Evolutionary conservation across 2,888 invertebrate species (phyloP).

Genomic region (Pycnomerus fuliginosus): DNA sequence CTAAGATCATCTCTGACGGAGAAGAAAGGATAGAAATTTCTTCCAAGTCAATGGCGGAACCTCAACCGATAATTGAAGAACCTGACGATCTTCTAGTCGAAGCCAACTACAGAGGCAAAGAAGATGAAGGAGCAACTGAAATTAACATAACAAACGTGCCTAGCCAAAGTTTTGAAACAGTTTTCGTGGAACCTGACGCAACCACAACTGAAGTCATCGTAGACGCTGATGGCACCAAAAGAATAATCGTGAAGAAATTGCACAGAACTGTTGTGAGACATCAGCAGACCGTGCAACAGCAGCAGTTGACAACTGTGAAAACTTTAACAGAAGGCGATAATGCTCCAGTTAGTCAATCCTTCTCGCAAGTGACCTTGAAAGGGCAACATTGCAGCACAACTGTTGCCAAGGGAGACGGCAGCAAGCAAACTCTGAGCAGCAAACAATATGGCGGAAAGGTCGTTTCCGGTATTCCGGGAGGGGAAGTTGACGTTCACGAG

Average conservation of each 20-base stretch:
- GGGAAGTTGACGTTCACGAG: conserved; percentile 65
- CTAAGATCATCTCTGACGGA: conserved; percentile 63
- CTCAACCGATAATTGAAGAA: conserved; percentile 55
- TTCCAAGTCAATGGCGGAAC: conserved; percentile 57
- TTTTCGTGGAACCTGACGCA: conserved; percentile 79
- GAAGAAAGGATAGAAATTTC: conserved; percentile 73
- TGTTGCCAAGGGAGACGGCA: conserved; percentile 61
- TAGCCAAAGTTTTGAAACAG: conserved; percentile 73
- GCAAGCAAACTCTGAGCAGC: conserved; percentile 62
- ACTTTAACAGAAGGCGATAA: conserved; percentile 58
- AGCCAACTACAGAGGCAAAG: conserved; percentile 68
- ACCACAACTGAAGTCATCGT: conserved; percentile 80
- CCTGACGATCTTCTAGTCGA: conserved; percentile 63
- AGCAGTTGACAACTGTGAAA: conserved; percentile 59
- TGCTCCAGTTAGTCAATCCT: conserved; percentile 59
- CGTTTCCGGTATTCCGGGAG: conserved; percentile 62
- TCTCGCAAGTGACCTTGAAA: conserved; percentile 60
- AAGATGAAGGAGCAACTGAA: conserved; percentile 61
- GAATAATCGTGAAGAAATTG: conserved; percentile 74
- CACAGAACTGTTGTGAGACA: conserved; percentile 67
- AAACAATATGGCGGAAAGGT: conserved; percentile 67
- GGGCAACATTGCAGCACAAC: conserved; percentile 65
- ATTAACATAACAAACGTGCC: conserved; percentile 70
- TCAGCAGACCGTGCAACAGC: conserved; percentile 65
- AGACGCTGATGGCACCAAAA: conserved; percentile 77